These are phyloP conservation scores for Psammodynastes pulverulentus DNA, from an alignment of 2,113 vertebrate genomes.

Conservation along the genomic window DNA sequence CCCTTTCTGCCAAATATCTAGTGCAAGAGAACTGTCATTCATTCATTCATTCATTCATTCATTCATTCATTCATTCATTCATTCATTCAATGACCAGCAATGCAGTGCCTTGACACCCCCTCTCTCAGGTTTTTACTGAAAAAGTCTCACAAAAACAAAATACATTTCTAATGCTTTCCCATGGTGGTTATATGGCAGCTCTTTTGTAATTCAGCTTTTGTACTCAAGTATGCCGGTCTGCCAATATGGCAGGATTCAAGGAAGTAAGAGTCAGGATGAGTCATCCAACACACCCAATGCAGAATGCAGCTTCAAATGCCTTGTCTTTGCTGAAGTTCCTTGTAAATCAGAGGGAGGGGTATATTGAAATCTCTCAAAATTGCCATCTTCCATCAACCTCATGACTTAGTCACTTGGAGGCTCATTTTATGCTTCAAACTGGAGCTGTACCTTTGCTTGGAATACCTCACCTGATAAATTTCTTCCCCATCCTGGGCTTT, in stretches of 20 bases:
- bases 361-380: background rate
- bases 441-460: background rate
- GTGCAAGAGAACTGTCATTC: background rate
- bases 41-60: background rate
- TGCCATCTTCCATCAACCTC: background rate
- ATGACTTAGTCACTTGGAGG: background rate
- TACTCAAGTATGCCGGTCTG: background rate
- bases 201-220: background rate
- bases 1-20: background rate
- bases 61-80: background rate
- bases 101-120: background rate
- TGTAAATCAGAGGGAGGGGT: background rate
- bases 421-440: background rate
- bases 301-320: background rate
- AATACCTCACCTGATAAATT: background rate
- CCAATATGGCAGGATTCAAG: background rate
- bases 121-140: background rate
- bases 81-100: background rate
- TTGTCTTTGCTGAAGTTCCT: background rate
- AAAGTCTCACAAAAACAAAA: background rate
- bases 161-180: background rate
- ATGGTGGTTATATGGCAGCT: background rate
- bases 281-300: background rate
- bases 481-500: background rate
- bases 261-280: background rate